A percentile compares a stretch with the other conserved stretches of the same genome.
phyloP scores from a whole-genome alignment of 1,140 invertebrate genomes.

The Aphis craccivora region DNA sequence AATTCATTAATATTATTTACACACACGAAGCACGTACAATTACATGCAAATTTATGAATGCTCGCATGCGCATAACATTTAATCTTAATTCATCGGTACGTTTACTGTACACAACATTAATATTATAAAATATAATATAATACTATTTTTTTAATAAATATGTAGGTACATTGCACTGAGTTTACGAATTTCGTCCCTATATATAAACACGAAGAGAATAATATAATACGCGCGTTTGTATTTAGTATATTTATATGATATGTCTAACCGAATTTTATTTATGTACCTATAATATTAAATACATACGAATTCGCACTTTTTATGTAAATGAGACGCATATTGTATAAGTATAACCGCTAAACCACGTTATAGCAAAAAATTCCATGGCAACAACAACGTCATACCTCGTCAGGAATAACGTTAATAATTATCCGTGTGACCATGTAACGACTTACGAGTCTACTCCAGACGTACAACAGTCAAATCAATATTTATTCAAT shows the following conservation, averaged over 20 bases:
- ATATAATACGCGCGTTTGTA: neutral
- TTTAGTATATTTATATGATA: neutral
- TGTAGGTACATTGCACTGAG: neutral
- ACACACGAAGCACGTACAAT: neutral
- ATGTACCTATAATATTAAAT: neutral
- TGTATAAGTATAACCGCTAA: neutral
- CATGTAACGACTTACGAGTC: neutral
- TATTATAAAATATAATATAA: neutral
- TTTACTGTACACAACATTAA: neutral
- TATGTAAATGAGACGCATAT: neutral
- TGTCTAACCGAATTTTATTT: neutral
- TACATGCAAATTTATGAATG: neutral
- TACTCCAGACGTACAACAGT: neutral
- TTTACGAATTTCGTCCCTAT: neutral
- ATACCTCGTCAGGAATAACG: neutral
- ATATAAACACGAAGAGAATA: neutral
- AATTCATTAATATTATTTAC: neutral
- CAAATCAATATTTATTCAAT: neutral
- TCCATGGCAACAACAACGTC: neutral
- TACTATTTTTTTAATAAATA: neutral
- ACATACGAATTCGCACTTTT: neutral
- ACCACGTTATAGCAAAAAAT: neutral
- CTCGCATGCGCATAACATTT: slow-evolving; percentile 2
- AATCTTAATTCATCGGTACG: neutral
- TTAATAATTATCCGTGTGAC: neutral